A percentile compares a stretch with the other conserved stretches of the same genome.
phyloP scores from a whole-genome alignment of 2,797 vertebrate genomes.

The Dicrostonyx torquatus region DNA sequence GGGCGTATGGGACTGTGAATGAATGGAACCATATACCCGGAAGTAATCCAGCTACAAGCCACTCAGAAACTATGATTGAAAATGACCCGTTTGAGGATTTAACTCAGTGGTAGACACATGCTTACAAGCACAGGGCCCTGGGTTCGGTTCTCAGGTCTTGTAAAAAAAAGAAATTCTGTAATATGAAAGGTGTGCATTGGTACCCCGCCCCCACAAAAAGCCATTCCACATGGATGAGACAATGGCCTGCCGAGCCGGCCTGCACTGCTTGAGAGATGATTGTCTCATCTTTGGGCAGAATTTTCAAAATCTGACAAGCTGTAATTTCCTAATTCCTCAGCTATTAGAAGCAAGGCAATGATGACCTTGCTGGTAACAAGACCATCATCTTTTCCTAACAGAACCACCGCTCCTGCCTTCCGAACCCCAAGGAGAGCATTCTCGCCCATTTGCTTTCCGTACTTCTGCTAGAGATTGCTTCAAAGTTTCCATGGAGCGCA shows the following conservation, averaged over 20 bases:
- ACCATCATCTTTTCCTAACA: slow-evolving; percentile 53
- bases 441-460: slow-evolving; percentile 73
- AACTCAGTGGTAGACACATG: neutral
- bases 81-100: neutral
- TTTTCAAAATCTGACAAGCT: slow-evolving; percentile 34
- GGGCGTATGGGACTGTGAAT: neutral
- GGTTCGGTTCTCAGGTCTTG: neutral
- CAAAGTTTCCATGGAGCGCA: slow-evolving; percentile 78
- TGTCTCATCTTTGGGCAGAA: slow-evolving; percentile 25
- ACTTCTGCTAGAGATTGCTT: slow-evolving; percentile 72
- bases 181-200: neutral
- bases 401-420: slow-evolving; percentile 61
- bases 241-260: neutral
- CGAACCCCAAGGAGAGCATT: slow-evolving; percentile 76
- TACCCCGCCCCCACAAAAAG: neutral
- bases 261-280: neutral
- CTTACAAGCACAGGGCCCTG: neutral
- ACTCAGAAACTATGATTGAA: neutral
- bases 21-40: neutral
- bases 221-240: neutral
- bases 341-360: slow-evolving; percentile 15
- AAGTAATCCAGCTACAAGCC: slow-evolving; percentile 25
- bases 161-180: neutral
- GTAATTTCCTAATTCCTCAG: slow-evolving; percentile 7
- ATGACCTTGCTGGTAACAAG: slow-evolving; percentile 41